Base-by-base conservation (phyloP, 2,888 invertebrate genomes). In the Salticus scenicus region DNA sequence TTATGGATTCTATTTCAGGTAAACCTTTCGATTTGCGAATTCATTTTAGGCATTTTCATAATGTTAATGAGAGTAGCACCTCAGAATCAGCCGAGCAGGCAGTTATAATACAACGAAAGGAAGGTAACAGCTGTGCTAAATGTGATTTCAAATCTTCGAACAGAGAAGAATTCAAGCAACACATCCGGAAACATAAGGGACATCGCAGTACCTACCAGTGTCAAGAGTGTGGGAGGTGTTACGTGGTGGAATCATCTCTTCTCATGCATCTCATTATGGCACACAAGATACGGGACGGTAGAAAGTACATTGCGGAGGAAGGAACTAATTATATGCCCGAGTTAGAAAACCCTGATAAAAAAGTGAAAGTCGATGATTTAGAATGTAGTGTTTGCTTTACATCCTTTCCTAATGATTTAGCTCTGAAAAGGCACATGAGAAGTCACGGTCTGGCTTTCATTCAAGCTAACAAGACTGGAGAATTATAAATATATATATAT, bases 391-490 rank as follows among this genome's bases (percentile, higher is more conserved):
- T 96, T 71, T 96, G 96, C 90, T 93, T 93, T 89, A 93, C 93
- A 73, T 92, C 93, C 87, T 96, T 95, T 90, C 92, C 93, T 30
- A 92, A 93, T 89, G 91, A 93, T 47, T 91, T 93, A 51, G 93
- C 93, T 47, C 92, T 95, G 66, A 93, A 94, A 89, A 94, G 94
- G 89, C 96, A 96, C 91, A 94, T 95, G 89, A 92, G 96, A 89
- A 93, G 93, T 2, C 96, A 96, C 91, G 96, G 96, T 0, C 95
- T 96, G 95, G 96, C 95, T 0, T 96, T 95, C 90, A 91, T 92
- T 67, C 80, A 73, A 67, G 76, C 86, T 17, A 69, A 64, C 27
- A 86, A 57, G 24, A 17, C 57, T 7, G 57, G 57, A 1, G 4
- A 24, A 24, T 57, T 24, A 7, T 57, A 57, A 14, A 12, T 12